phyloP scores from a whole-genome alignment of 2,113 vertebrate species.

The Mugil cephalus region DNA sequence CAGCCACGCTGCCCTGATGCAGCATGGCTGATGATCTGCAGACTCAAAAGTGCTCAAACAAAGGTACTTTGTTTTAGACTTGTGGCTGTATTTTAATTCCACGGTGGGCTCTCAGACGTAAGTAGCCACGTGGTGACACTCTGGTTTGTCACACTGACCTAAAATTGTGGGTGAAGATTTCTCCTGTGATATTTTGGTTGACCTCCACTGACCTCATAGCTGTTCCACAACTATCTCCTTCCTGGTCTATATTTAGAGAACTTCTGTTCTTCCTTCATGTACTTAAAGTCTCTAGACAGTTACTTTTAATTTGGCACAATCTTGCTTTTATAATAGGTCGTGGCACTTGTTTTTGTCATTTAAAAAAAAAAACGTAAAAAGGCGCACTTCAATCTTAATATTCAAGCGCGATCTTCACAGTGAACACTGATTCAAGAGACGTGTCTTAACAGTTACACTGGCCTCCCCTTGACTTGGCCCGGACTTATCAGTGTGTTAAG shows the following conservation, averaged over 20 bases:
- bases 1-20: too few relatives aligned
- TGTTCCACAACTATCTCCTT: background rate
- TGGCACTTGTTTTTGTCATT: background rate
- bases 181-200: conserved; percentile 20
- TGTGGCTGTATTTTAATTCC: too few relatives aligned
- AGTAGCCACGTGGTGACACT: background rate
- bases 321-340: background rate
- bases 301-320: background rate
- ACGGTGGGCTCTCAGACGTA: too few relatives aligned
- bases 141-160: conserved; percentile 8
- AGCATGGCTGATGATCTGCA: too few relatives aligned
- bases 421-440: background rate
- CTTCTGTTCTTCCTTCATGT: background rate
- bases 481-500: conserved; percentile 11
- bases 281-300: background rate
- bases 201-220: conserved; percentile 18
- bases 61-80: too few relatives aligned
- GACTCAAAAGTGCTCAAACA: too few relatives aligned
- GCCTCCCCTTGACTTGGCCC: background rate
- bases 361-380: background rate
- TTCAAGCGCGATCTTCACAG: background rate
- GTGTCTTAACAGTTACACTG: background rate
- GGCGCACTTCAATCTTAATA: too few relatives aligned
- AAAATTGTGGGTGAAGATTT: conserved; percentile 8
- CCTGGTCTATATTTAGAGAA: conserved; percentile 40